Conservation (phyloP, 2,113 vertebrate species). For the Neomonachus schauinslandi region DNA sequence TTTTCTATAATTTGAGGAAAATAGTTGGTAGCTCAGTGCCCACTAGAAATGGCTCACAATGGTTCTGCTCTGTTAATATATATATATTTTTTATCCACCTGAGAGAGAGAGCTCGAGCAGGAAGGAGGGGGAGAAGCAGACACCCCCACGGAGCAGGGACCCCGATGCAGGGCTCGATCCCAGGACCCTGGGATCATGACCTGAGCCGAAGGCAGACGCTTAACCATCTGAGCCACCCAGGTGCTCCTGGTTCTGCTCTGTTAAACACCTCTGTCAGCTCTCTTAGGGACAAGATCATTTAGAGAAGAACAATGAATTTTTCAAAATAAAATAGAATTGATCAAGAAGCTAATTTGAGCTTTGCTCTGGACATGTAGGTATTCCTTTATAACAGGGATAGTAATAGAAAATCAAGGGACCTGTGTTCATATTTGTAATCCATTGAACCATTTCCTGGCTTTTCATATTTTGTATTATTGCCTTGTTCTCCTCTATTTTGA, state of each 20-base stretch:
- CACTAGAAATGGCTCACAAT: conserved; percentile 64
- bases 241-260: background rate
- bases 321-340: conserved; percentile 12
- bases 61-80: conserved; percentile 26
- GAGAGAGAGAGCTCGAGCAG: too few relatives aligned
- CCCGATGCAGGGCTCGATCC: too few relatives aligned
- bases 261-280: conserved; percentile 59
- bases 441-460: conserved; percentile 30
- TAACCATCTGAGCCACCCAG: too few relatives aligned
- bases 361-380: conserved; percentile 10
- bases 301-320: conserved; percentile 42
- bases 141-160: too few relatives aligned
- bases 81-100: too few relatives aligned
- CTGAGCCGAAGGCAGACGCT: too few relatives aligned
- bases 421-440: conserved; percentile 12
- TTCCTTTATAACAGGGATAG: conserved; percentile 9
- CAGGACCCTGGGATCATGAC: too few relatives aligned
- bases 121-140: too few relatives aligned
- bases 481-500: conserved; percentile 64
- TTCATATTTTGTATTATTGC: conserved; percentile 54
- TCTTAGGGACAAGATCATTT: background rate
- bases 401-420: background rate
- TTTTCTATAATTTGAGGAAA: conserved; percentile 75
- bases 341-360: conserved; percentile 55
- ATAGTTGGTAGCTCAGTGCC: conserved; percentile 76